Percentiles rank a stretch among this genome's conserved stretches.
Conservation (phyloP, 2,113 vertebrate genomes). For the Pavo muticus region DNA sequence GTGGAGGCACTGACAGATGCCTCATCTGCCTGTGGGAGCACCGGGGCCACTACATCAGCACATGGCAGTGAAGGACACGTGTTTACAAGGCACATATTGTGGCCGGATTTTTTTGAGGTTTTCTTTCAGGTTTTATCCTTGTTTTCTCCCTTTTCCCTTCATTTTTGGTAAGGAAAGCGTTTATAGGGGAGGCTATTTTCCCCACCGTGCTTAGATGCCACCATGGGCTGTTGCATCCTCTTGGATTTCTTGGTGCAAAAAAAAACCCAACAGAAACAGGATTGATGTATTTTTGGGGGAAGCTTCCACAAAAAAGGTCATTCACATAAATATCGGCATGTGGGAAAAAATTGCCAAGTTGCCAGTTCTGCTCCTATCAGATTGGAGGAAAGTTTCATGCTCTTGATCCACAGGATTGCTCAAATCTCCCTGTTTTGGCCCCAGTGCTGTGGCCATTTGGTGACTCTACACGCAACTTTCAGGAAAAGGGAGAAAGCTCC, state of each 20-base stretch:
- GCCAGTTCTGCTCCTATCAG: not conserved
- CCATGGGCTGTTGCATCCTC: not conserved
- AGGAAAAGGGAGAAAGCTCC: conserved; percentile 25
- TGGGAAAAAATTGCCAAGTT: not conserved
- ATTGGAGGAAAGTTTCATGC: not conserved
- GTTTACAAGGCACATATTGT: conserved; percentile 79
- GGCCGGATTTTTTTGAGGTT: conserved; percentile 21
- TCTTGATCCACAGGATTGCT: not conserved
- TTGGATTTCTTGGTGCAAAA: conserved; percentile 11
- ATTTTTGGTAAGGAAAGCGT: conserved; percentile 35
- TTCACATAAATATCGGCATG: not conserved
- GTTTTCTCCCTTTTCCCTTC: not conserved
- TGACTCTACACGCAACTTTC: not conserved
- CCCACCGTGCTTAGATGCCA: not conserved
- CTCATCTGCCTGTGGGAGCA: not conserved
- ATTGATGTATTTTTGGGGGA: conserved; percentile 19
- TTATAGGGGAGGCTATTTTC: conserved; percentile 51
- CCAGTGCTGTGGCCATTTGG: accelerated
- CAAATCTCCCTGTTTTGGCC: not conserved
- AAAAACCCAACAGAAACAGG: not conserved
- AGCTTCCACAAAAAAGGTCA: not conserved
- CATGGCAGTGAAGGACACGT: conserved; percentile 53
- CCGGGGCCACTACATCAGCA: not conserved
- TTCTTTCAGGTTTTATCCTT: conserved; percentile 14
- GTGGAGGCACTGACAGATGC: not conserved